A percentile compares a stretch with the other conserved stretches of the same genome.
Conservation (phyloP, 2,888 invertebrate species). For the Ichneumoninae sp. region DNA sequence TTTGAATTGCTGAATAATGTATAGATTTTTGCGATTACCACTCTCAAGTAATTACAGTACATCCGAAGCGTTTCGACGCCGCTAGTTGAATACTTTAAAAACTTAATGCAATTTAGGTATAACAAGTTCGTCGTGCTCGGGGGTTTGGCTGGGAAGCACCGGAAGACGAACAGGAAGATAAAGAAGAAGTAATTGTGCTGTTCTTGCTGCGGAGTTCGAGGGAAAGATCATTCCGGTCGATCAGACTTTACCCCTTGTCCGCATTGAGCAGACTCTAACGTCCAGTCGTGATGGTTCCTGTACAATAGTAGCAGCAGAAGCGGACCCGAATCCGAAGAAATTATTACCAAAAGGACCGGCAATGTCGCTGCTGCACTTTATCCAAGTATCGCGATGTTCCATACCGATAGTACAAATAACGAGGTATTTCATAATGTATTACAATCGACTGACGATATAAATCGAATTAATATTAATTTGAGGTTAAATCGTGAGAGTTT, state of each 20-base stretch:
- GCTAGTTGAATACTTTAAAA: neutral
- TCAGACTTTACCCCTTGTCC: too few species aligned
- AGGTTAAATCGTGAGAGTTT: conserved; percentile 41
- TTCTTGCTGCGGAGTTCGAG: too few species aligned
- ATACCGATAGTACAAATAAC: conserved; percentile 54
- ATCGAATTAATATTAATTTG: conserved; percentile 32
- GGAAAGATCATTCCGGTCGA: too few species aligned
- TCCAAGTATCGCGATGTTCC: conserved; percentile 63
- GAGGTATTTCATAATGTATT: conserved; percentile 58
- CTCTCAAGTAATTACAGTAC: neutral
- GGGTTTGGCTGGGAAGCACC: too few species aligned
- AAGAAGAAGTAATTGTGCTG: too few species aligned
- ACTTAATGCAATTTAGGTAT: neutral
- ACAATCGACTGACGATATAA: neutral
- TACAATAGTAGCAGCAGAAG: neutral
- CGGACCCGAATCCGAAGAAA: neutral
- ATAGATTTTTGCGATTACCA: neutral
- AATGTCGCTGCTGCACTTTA: conserved; percentile 67
- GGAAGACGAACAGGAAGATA: too few species aligned
- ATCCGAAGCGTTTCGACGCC: neutral
- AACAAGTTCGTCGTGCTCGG: neutral
- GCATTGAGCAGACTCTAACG: too few species aligned
- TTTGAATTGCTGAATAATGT: neutral
- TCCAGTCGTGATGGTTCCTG: neutral
- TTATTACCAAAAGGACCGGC: neutral